Evolutionary conservation across 1,140 invertebrate species (phyloP).

Genomic region (Trichogramma pretiosum): DNA sequence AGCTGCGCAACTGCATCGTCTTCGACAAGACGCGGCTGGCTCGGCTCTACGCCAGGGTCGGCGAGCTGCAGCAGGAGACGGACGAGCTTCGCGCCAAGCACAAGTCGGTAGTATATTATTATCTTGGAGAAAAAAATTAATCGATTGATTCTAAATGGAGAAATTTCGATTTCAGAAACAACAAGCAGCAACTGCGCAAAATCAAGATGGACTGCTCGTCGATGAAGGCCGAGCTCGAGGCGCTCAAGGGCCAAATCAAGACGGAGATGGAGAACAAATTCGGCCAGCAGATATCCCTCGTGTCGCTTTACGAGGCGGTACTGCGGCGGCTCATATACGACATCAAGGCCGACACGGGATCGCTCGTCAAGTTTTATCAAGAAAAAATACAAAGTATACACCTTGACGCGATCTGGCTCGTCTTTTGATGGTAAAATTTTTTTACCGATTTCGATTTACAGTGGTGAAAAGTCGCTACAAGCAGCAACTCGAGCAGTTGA

Average conservation of each 20-base stretch:
- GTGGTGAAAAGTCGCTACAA: constrained; percentile 31
- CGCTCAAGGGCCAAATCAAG: constrained; percentile 43
- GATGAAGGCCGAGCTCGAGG: constrained; percentile 46
- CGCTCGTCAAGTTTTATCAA: constrained; percentile 39
- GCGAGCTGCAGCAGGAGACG: constrained; percentile 56
- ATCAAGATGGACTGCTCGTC: constrained; percentile 49
- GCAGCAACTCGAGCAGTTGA: constrained; percentile 35
- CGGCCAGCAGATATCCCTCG: constrained; percentile 47
- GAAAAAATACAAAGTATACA: constrained; percentile 33
- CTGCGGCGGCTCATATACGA: constrained; percentile 48
- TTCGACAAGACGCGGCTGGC: constrained; percentile 52
- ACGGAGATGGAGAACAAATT: constrained; percentile 51
- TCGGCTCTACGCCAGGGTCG: constrained; percentile 53
- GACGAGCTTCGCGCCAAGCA: constrained; percentile 50
- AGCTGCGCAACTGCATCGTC: constrained; percentile 53
- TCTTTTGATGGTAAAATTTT: not conserved
- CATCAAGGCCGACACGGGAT: constrained; percentile 41
- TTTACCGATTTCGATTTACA: constrained; percentile 6
- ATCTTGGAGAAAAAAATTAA: too few relatives aligned
- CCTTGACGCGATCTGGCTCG: not conserved
- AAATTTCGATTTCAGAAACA: constrained; percentile 31
- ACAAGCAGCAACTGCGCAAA: constrained; percentile 45
- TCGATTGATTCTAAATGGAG: not conserved
- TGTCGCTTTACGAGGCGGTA: constrained; percentile 49
- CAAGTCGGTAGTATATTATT: constrained; percentile 40